Evolutionary conservation across 2,113 vertebrate genomes (phyloP), one percentile per base, ranked within the genome.

Genomic region (Puffinus mauretanicus): DNA sequence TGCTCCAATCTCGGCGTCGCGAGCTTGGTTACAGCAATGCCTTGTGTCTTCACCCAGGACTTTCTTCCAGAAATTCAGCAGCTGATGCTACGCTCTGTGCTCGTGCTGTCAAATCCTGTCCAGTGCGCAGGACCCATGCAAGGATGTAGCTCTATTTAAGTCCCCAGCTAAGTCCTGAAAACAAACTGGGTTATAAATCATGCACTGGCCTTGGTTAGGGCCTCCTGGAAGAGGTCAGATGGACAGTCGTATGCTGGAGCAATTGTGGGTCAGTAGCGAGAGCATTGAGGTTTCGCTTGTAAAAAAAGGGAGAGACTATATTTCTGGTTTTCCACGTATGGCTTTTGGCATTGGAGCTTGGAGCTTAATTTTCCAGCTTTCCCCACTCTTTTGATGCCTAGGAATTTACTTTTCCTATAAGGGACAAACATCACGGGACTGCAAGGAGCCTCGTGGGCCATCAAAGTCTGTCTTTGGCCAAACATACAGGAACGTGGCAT

Each of bases 71-170:
- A 60, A 70, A 34, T 44, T 61, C 55, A 75, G 82, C 47, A 52
- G 91, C 44, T 54, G 75, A 40, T 71, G 47, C 24, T 73, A 32
- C 6, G 2, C 1, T 4, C 47, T 65, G 27, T 27, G 77, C n/a
- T 81, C 5, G 0, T 10, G 27, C 69, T 79, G 73, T 49, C 32
- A 44, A 65, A 38, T 36, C 62, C 83, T 57, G 57, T 10, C 78
- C 80, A 4, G n/a, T 1, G 3, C 38, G 2, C 21, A 29, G 54
- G 21, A 51, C 55, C 38, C 42, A 5, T 0, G 0, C 1, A 3
- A 80, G 42, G 67, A 72, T 14, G 38, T 47, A 47, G 16, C 24
- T 93, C 40, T 26, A 1, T 47, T 86, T n/a, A 26, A 62, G 46
- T 36, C 44, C 17, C 18, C 44, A 72, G 24, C 8, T 7, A 84